Conservation (phyloP, 2,113 vertebrate species). For the Eonycteris spelaea region DNA sequence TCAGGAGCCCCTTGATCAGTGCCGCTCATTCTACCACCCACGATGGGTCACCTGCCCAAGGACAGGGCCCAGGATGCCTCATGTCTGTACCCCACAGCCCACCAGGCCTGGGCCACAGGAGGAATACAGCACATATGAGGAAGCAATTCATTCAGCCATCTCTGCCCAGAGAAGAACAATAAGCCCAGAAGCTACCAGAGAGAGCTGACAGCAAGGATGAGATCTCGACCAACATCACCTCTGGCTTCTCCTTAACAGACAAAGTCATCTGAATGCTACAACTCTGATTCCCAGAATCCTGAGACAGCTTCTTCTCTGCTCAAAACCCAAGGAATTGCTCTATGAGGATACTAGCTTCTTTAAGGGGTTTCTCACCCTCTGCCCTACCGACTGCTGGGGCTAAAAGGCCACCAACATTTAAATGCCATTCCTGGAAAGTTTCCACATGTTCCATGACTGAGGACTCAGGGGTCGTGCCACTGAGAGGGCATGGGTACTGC, state of each 20-base stretch:
- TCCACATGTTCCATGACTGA: neutral
- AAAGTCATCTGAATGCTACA: neutral
- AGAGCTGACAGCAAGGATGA: neutral
- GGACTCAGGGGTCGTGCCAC: neutral
- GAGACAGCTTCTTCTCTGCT: neutral
- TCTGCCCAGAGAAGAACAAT: neutral
- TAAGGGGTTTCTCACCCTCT: neutral
- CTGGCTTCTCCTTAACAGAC: fast-evolving
- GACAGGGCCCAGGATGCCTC: neutral
- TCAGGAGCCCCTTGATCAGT: neutral
- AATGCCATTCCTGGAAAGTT: neutral
- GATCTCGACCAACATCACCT: fast-evolving
- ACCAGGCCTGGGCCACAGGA: neutral
- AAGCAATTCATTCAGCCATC: fast-evolving
- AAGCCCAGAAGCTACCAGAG: neutral
- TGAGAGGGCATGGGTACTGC: fast-evolving
- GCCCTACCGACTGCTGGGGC: no score
- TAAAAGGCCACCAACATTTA: neutral
- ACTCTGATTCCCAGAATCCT: no score
- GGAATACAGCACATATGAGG: neutral
- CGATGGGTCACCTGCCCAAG: neutral
- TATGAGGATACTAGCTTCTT: neutral
- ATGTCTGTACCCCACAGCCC: neutral
- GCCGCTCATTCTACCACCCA: neutral
- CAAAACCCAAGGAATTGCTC: neutral